These are phyloP conservation scores for Tromatobia lineatoria DNA, from an alignment of 2,888 invertebrate genomes.

Conservation along the genomic window DNA sequence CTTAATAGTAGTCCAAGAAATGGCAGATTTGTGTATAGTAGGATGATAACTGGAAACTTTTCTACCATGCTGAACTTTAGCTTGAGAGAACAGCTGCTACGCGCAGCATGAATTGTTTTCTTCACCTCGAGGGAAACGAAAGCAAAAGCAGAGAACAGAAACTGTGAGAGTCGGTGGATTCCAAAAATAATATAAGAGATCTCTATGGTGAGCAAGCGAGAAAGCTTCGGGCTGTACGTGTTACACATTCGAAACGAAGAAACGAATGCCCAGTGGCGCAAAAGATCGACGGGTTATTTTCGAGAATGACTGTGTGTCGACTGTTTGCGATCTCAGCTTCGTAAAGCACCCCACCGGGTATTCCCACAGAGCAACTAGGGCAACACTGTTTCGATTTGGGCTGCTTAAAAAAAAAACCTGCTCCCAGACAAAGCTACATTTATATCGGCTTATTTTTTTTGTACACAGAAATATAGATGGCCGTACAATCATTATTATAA, in stretches of 20 bases:
- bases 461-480: too few species aligned
- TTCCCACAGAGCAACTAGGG: constrained; percentile 11
- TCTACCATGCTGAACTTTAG: constrained; percentile 13
- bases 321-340: constrained; percentile 43
- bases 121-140: constrained; percentile 49
- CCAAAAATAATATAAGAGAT: constrained; percentile 64
- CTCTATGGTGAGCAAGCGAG: constrained; percentile 36
- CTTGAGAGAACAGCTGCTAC: constrained; percentile 36
- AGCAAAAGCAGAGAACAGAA: constrained; percentile 51
- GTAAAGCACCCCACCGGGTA: constrained; percentile 47
- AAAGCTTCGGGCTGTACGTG: constrained; percentile 23
- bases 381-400: neutral
- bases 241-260: constrained; percentile 59
- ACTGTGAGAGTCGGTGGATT: constrained; percentile 46
- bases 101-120: constrained; percentile 56
- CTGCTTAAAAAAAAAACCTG: neutral
- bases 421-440: neutral
- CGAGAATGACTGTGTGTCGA: constrained; percentile 66
- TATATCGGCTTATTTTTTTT: neutral
- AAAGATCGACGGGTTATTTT: constrained; percentile 72
- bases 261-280: constrained; percentile 49
- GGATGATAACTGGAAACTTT: constrained; percentile 13
- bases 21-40: neutral
- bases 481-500: too few species aligned
- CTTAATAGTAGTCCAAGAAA: neutral